These are phyloP conservation scores for Megalopta genalis DNA, from an alignment of 1,140 invertebrate genomes.

Conservation along the genomic window DNA sequence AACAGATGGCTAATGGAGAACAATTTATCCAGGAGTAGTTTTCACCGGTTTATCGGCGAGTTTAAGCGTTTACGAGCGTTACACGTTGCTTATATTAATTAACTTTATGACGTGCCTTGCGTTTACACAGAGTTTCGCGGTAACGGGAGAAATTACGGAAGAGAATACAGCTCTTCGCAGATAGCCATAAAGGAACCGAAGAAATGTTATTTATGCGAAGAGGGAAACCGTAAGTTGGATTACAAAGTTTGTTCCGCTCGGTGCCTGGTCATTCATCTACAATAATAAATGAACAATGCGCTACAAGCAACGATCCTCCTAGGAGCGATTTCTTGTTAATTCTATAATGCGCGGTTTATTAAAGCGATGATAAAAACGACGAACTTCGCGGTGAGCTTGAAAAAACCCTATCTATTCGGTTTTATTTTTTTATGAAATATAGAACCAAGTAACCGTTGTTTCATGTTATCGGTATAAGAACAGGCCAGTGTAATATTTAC, in stretches of 20 bases:
- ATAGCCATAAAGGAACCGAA: not conserved
- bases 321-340: slow-evolving; percentile 8
- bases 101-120: slow-evolving; percentile 25
- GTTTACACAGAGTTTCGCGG: not conserved
- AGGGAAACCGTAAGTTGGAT: not conserved
- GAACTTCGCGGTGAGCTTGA: not conserved
- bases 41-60: slow-evolving; percentile 6
- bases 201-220: slow-evolving; percentile 32
- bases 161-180: not conserved
- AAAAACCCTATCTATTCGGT: not conserved
- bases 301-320: not conserved
- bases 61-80: not conserved
- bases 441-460: no score
- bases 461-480: no score
- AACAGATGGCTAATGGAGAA: not conserved
- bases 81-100: slow-evolving; percentile 37
- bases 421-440: not conserved
- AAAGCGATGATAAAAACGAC: not conserved
- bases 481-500: no score
- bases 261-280: not conserved
- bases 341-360: not conserved
- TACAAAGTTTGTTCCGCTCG: slow-evolving; percentile 17
- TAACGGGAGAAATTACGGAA: not conserved
- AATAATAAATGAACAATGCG: slow-evolving; percentile 18
- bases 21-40: slow-evolving; percentile 8